Evolutionary conservation across 1,140 invertebrate genomes (phyloP).

Genomic region (Apis cerana): DNA sequence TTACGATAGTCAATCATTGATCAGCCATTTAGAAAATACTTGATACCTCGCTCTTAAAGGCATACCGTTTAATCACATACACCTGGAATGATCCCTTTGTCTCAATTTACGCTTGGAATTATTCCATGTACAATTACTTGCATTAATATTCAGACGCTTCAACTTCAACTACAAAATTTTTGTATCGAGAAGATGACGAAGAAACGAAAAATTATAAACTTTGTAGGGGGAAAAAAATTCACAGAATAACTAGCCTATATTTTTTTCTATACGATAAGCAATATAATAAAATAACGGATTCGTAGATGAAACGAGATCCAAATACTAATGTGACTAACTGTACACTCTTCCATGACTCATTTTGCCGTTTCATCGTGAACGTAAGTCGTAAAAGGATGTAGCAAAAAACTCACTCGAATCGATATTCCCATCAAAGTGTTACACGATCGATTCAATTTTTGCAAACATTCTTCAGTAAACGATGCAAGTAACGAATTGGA

Average conservation of each 20-base stretch:
- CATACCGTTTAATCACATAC: slow-evolving; percentile 14
- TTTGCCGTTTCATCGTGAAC: not conserved
- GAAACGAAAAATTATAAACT: too few species aligned
- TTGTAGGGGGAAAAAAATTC: too few species aligned
- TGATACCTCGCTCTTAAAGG: slow-evolving; percentile 4
- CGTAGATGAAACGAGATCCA: too few species aligned
- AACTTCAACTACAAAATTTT: too few species aligned
- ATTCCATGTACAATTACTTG: not conserved
- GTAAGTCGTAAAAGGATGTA: slow-evolving; percentile 2
- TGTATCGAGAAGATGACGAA: too few species aligned
- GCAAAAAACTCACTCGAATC: slow-evolving; percentile 3
- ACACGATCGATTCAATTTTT: not conserved
- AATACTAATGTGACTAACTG: too few species aligned
- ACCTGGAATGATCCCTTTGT: slow-evolving; percentile 38
- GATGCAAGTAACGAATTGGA: slow-evolving; percentile 5
- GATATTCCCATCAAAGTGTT: not conserved
- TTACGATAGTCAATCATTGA: not conserved
- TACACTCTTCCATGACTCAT: not conserved
- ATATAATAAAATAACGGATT: too few species aligned
- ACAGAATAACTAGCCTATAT: too few species aligned
- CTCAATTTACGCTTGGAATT: slow-evolving; percentile 20
- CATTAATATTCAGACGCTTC: too few species aligned
- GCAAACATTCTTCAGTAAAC: slow-evolving; percentile 1
- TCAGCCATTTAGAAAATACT: slow-evolving; percentile 15
- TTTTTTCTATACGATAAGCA: too few species aligned